Evolutionary conservation across 2,888 invertebrate genomes (phyloP).

Genomic region (Rotaria magnacalcarata): DNA sequence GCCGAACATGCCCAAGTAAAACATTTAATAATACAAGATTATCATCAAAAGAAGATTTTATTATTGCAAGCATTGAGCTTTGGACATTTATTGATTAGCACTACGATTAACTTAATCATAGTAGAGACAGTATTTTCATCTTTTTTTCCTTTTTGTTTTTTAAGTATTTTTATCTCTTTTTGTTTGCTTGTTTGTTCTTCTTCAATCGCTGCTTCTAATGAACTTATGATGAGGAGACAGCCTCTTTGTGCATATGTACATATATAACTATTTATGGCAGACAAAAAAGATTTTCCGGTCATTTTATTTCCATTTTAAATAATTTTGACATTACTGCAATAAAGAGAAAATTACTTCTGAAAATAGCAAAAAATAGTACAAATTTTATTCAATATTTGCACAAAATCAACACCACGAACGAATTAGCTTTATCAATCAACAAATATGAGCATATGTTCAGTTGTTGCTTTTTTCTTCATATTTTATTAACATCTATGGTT

Average conservation of each 20-base stretch:
- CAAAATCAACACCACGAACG: no score
- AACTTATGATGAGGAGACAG: neutral
- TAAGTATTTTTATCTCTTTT: neutral
- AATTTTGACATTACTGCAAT: neutral
- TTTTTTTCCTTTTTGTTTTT: neutral
- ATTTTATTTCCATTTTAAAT: neutral
- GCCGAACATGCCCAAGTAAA: slow-evolving; percentile 85
- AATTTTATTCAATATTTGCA: no score
- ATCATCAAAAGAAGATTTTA: slow-evolving; percentile 80
- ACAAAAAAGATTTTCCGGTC: neutral
- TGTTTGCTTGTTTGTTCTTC: neutral
- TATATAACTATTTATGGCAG: neutral
- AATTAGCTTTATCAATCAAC: no score
- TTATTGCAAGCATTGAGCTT: slow-evolving; percentile 92
- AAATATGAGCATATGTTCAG: no score
- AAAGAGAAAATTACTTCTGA: neutral
- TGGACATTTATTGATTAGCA: slow-evolving; percentile 74
- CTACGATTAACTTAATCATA: neutral
- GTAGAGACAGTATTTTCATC: neutral
- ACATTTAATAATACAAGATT: slow-evolving; percentile 93
- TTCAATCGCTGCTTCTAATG: neutral
- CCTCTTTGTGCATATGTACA: neutral
- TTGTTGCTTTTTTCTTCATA: no score
- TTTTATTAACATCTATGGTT: no score
- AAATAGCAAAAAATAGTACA: neutral